Percentiles rank a stretch among this genome's conserved stretches.
phyloP scores from a whole-genome alignment of 2,888 invertebrate species.

The Anthophora plumipes region DNA sequence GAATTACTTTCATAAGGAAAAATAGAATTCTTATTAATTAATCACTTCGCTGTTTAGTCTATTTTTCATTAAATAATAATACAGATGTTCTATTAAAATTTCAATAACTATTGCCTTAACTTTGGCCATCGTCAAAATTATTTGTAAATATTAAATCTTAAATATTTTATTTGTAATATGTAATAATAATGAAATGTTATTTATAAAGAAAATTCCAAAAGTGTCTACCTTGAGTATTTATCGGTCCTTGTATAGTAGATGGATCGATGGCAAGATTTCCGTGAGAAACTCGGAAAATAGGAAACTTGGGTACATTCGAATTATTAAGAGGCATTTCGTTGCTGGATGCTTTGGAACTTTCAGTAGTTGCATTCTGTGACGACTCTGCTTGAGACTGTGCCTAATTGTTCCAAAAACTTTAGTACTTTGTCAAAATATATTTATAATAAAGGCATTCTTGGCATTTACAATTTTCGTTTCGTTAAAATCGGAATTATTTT shows the following conservation, averaged over 20 bases:
- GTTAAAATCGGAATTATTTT: neutral
- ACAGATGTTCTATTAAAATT: too few relatives aligned
- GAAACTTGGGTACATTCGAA: neutral
- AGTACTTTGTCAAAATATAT: too few relatives aligned
- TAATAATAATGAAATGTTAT: too few relatives aligned
- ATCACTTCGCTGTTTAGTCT: neutral
- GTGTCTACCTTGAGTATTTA: constrained; percentile 8
- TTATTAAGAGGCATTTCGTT: too few relatives aligned
- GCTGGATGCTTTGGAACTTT: neutral
- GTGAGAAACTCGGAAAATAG: constrained; percentile 3
- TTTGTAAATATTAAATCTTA: too few relatives aligned
- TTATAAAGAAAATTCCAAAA: too few relatives aligned
- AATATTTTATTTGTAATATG: too few relatives aligned
- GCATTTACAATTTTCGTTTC: neutral
- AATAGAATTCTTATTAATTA: neutral
- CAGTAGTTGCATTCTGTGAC: neutral
- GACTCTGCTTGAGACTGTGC: neutral
- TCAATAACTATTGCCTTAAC: too few relatives aligned
- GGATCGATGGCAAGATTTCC: constrained; percentile 1
- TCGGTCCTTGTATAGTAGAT: neutral
- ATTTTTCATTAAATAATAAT: too few relatives aligned
- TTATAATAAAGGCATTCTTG: too few relatives aligned
- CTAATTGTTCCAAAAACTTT: neutral
- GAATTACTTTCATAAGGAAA: neutral
- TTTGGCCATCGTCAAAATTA: too few relatives aligned